These are phyloP conservation scores for Heliocidaris tuberculata DNA, from an alignment of 35 echinoderm and acorn worm species.

Conservation along the genomic window DNA sequence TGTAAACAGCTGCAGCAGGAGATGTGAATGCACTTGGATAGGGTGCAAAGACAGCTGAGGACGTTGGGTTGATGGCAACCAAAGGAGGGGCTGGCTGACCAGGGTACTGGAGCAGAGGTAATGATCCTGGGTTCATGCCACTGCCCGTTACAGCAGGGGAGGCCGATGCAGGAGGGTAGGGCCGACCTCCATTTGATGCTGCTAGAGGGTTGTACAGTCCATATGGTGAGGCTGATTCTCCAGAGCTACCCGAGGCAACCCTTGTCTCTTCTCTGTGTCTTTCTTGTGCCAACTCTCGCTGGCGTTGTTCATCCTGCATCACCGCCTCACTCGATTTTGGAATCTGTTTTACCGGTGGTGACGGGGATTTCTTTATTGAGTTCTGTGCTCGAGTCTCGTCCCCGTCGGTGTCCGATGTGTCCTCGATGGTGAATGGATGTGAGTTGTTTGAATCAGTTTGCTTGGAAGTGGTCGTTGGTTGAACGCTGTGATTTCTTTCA, in stretches of 20 bases:
- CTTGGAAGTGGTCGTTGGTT: background rate
- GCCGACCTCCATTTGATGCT: constrained; percentile 16
- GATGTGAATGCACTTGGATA: constrained; percentile 44
- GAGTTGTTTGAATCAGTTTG: constrained; percentile 15
- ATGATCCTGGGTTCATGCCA: constrained; percentile 42
- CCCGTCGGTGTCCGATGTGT: constrained; percentile 45
- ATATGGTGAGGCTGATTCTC: constrained; percentile 21
- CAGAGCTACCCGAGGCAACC: background rate
- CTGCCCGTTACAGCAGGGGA: background rate
- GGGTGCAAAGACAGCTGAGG: constrained; percentile 31
- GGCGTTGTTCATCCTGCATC: constrained; percentile 51
- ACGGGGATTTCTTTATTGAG: background rate
- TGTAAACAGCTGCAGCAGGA: constrained; percentile 26
- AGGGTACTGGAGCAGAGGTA: constrained; percentile 33
- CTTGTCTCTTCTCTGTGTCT: constrained; percentile 38
- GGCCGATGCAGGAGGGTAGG: background rate
- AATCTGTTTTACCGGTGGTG: background rate
- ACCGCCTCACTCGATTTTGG: constrained; percentile 28
- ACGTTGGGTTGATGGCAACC: constrained; percentile 25
- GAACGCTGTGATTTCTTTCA: constrained; percentile 27
- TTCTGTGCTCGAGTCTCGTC: constrained; percentile 14
- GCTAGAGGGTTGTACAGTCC: constrained; percentile 34
- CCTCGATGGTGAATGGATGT: constrained; percentile 45
- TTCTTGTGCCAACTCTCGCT: constrained; percentile 47
- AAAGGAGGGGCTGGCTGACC: constrained; percentile 34